These are phyloP conservation scores for Elysia chlorotica DNA, from an alignment of 1,140 invertebrate genomes.

Conservation along the genomic window DNA sequence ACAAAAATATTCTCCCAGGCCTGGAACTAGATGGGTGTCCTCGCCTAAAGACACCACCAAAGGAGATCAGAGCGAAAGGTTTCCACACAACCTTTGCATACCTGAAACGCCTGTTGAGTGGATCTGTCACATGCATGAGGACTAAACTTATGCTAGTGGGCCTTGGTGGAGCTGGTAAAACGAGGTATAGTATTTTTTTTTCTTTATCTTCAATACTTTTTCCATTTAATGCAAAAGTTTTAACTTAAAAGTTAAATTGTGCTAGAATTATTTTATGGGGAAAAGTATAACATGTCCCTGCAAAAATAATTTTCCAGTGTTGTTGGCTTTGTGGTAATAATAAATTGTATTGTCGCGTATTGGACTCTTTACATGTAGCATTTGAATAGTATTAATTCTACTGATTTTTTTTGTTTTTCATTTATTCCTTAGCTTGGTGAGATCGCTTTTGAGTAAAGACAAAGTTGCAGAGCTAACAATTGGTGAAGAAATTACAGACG, in stretches of 20 bases:
- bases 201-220: no score
- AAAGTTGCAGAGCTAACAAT: constrained; percentile 38
- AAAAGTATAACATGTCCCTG: no score
- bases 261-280: no score
- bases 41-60: constrained; percentile 55
- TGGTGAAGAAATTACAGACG: constrained; percentile 54
- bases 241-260: no score
- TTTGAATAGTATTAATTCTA: no score
- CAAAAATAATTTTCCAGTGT: no score
- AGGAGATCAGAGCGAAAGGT: constrained; percentile 56
- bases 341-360: no score
- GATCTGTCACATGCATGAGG: constrained; percentile 51
- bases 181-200: constrained; percentile 42
- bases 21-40: constrained; percentile 52
- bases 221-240: no score
- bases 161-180: constrained; percentile 60
- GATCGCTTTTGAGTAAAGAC: constrained; percentile 44
- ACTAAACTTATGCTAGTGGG: constrained; percentile 61
- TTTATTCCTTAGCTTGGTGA: constrained; percentile 54
- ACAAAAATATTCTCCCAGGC: no score
- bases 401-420: no score
- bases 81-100: constrained; percentile 50
- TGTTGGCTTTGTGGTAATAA: no score
- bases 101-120: constrained; percentile 49
- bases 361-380: no score